These are phyloP conservation scores for Podarcis lilfordi DNA, from an alignment of 2,797 vertebrate species.

Conservation along the genomic window DNA sequence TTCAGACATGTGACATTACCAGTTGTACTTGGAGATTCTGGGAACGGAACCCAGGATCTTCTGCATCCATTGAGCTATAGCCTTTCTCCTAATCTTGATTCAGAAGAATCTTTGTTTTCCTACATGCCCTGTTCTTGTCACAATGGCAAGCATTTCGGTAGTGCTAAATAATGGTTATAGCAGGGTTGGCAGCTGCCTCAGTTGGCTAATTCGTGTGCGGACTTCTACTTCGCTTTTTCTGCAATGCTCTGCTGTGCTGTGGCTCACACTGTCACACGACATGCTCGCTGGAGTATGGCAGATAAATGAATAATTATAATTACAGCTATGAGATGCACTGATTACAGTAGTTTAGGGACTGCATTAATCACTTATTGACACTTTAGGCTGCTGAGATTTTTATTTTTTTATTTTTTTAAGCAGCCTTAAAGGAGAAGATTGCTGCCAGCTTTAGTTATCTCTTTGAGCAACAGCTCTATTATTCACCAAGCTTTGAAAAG, in stretches of 20 bases:
- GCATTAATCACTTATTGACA: neutral
- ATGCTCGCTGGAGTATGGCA: constrained; percentile 10
- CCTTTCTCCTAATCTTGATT: neutral
- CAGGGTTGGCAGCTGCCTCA: neutral
- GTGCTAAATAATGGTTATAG: neutral
- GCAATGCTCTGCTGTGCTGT: constrained; percentile 14
- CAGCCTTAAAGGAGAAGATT: constrained; percentile 35
- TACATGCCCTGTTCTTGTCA: neutral
- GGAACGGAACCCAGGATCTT: no score
- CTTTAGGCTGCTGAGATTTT: constrained; percentile 39
- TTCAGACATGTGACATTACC: no score
- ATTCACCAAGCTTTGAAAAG: constrained; percentile 41
- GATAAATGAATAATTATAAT: constrained; percentile 46
- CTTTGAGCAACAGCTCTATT: constrained; percentile 44
- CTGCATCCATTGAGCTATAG: no score
- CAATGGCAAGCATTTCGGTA: neutral
- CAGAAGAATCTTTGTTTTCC: neutral
- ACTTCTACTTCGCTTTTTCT: neutral
- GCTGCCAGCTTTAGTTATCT: neutral
- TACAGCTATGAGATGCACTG: neutral
- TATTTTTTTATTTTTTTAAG: neutral
- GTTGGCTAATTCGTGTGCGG: accelerated
- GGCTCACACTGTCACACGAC: neutral
- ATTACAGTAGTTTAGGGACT: constrained; percentile 36
- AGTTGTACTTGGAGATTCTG: no score